Evolutionary conservation across 2,888 invertebrate genomes (phyloP), one percentile per base, ranked within the genome.

Genomic region (Athripsodes cinereus): DNA sequence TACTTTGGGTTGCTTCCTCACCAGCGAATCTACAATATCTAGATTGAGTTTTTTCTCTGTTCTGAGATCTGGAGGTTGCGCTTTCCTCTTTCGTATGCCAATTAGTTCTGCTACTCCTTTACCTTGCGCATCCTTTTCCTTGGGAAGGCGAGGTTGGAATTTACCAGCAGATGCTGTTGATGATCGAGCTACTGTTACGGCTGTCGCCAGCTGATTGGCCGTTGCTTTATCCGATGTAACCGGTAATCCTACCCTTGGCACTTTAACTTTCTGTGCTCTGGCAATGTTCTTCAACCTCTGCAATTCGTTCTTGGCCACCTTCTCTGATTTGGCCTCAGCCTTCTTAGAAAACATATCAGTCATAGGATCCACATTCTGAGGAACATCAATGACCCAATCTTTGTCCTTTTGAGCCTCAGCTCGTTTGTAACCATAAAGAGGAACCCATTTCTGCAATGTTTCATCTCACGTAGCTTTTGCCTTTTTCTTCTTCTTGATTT

Each of bases 101-200:
- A 83, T 81, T 2, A 84, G 72, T 57, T 85, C 86, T 56, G 89
- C 87, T 3, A 88, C 81, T 54, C 90, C 90, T 66, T 82, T 82
- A 8, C 87, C 88, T 57, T 84, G 81, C 0, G 90, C 87, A 66
- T 87, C 85, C 69, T 92, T 96, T 70, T 96, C 97, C 71, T 95
- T 93, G 0, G 92, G 88, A 55, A 97, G 75, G 67, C 86, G 89
- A 51, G 83, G 82, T 74, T 96, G 95, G 75, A 97, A 98, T 75
- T 93, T 94, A 35, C 99, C 98, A 1, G 95, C 80, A 1, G 97
- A 98, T 1, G 98, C 98, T 46, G 97, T 98, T 0, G 98, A 94
- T 1, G 87, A 84, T 69, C 88, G 87, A 0, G 96, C 95, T 1
- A 96, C 84, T 2, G 87, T 86, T 13, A 91, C 84, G 8, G 96